phyloP scores from a whole-genome alignment of 2,888 invertebrate genomes.

The Strigamia maritima region DNA sequence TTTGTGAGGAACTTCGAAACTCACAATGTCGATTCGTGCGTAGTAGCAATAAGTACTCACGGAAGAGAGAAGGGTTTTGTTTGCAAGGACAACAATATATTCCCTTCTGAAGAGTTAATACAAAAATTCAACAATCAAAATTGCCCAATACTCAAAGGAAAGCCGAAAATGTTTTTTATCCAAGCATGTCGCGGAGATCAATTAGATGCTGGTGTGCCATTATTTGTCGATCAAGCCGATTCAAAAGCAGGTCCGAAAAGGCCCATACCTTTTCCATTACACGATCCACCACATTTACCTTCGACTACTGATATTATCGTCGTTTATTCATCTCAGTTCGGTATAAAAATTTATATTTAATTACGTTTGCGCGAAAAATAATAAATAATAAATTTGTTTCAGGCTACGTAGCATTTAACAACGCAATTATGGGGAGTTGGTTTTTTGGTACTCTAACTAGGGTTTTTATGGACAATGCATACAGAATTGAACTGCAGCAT shows the following conservation, averaged over 20 bases:
- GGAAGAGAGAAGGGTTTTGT: not conserved
- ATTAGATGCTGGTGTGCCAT: not conserved
- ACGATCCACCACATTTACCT: not conserved
- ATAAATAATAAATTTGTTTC: not conserved
- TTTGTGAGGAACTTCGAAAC: not conserved
- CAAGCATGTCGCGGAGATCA: not conserved
- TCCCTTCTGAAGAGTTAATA: not conserved
- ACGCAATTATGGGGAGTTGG: not conserved
- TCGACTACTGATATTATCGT: not conserved
- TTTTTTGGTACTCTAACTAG: not conserved
- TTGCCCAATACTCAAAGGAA: not conserved
- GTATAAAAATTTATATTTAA: not conserved
- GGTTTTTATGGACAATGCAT: not conserved
- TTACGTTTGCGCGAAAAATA: not conserved
- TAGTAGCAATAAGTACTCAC: not conserved
- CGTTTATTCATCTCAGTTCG: not conserved
- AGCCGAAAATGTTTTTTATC: conserved; percentile 3
- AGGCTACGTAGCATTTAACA: not conserved
- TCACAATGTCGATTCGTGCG: not conserved
- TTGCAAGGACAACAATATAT: not conserved
- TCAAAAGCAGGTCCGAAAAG: not conserved
- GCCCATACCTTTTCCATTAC: not conserved
- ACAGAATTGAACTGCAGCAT: not conserved
- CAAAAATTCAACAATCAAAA: not conserved
- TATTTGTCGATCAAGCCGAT: not conserved